Conservation (phyloP, 2,888 invertebrate species). For the Patella pellucida region DNA sequence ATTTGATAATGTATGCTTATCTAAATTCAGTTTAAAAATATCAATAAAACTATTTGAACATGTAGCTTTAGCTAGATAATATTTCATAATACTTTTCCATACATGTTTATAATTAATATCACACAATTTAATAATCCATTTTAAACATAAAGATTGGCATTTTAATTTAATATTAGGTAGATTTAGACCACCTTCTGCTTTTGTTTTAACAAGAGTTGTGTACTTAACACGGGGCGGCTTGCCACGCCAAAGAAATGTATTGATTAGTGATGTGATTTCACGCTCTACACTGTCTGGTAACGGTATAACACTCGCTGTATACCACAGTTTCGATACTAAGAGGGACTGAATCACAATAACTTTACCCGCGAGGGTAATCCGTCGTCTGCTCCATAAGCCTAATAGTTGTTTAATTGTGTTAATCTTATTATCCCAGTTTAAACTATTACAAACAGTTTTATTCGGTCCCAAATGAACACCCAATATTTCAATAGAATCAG, state of each 20-base stretch:
- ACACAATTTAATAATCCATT: too few species aligned
- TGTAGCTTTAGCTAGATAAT: too few species aligned
- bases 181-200: neutral
- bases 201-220: neutral
- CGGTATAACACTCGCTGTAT: neutral
- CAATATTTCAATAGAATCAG: neutral
- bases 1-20: too few species aligned
- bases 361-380: neutral
- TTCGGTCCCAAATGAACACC: neutral
- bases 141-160: too few species aligned
- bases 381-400: constrained; percentile 12
- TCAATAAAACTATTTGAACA: too few species aligned
- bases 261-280: neutral
- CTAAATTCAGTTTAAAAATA: too few species aligned
- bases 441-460: neutral
- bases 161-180: too few species aligned
- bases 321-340: neutral
- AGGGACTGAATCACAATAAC: neutral
- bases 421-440: neutral
- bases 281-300: neutral
- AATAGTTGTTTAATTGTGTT: neutral
- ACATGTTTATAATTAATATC: too few species aligned
- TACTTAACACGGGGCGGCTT: neutral
- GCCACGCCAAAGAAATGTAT: neutral
- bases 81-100: too few species aligned